Percentiles rank a stretch among this genome's conserved stretches.
phyloP scores from a whole-genome alignment of 1,140 invertebrate genomes.

The Drosophila orena region DNA sequence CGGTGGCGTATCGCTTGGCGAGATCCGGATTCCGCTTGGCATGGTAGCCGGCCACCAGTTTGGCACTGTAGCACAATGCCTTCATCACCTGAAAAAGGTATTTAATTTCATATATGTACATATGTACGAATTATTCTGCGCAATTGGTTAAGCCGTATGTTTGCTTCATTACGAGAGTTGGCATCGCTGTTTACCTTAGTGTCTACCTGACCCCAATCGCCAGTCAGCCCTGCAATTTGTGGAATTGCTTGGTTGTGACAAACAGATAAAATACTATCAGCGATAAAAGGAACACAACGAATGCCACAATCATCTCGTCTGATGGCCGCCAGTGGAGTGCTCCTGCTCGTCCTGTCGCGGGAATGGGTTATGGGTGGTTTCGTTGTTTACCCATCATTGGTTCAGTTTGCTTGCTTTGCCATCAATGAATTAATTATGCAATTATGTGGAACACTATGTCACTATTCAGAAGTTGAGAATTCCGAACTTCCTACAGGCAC shows the following conservation, averaged over 20 bases:
- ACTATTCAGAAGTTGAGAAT: no score
- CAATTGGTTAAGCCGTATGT: not conserved
- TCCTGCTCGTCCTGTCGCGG: not conserved
- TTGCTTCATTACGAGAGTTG: slow-evolving; percentile 10
- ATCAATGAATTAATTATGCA: slow-evolving; percentile 31
- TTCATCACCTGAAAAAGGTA: slow-evolving; percentile 86
- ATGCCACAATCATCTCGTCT: slow-evolving; percentile 57
- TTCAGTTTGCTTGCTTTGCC: slow-evolving; percentile 36
- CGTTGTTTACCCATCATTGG: slow-evolving; percentile 42
- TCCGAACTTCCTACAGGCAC: no score
- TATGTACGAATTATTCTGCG: not conserved
- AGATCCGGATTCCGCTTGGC: slow-evolving; percentile 85
- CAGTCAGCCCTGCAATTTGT: slow-evolving; percentile 57
- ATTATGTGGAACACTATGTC: not conserved
- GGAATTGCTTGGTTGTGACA: slow-evolving; percentile 66
- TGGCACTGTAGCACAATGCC: slow-evolving; percentile 88
- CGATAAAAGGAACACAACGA: slow-evolving; percentile 64
- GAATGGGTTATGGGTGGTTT: not conserved
- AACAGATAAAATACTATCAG: slow-evolving; percentile 72
- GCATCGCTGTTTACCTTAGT: slow-evolving; percentile 30
- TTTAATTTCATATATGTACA: no score
- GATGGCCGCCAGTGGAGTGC: slow-evolving; percentile 18
- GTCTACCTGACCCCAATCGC: slow-evolving; percentile 49
- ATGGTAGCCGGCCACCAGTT: slow-evolving; percentile 87
- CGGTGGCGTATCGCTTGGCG: slow-evolving; percentile 86